Conservation (phyloP, 2,113 vertebrate species). For the Istiophorus platypterus region DNA sequence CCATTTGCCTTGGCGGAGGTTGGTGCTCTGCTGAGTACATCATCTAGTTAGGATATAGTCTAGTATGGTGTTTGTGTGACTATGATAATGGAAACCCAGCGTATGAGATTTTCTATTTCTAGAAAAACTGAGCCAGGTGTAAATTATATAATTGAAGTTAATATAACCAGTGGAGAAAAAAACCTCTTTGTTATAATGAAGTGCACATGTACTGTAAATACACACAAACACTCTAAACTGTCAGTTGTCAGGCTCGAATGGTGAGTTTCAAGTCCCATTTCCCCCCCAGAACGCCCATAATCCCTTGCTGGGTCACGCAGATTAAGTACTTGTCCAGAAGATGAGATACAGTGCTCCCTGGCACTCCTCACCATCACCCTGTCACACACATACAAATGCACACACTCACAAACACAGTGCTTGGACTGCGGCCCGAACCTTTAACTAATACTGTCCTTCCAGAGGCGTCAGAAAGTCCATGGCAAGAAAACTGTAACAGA, state of each 20-base stretch:
- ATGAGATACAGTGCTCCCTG: slow-evolving; percentile 77
- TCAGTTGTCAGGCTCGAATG: slow-evolving; percentile 41
- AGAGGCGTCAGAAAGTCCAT: slow-evolving; percentile 13
- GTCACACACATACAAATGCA: slow-evolving; percentile 44
- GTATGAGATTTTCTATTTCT: no score
- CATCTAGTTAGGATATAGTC: no score
- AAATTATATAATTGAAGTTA: not conserved
- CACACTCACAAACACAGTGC: slow-evolving; percentile 23
- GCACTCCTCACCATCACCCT: slow-evolving; percentile 59
- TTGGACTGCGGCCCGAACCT: slow-evolving; percentile 13
- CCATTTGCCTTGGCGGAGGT: no score
- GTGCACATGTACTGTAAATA: not conserved
- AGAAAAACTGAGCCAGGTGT: no score
- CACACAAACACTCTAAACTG: slow-evolving; percentile 27
- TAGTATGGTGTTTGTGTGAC: no score
- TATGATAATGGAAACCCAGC: no score
- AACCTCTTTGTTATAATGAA: not conserved
- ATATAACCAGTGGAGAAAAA: no score
- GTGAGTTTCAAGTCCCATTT: slow-evolving; percentile 53
- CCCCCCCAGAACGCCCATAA: slow-evolving; percentile 68
- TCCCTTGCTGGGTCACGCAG: slow-evolving; percentile 78
- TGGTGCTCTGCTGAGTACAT: no score
- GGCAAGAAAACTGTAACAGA: not conserved
- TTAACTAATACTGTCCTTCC: not conserved
- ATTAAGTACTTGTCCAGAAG: slow-evolving; percentile 81